phyloP scores from a whole-genome alignment of 2,797 vertebrate species.

The Ciconia nigra region DNA sequence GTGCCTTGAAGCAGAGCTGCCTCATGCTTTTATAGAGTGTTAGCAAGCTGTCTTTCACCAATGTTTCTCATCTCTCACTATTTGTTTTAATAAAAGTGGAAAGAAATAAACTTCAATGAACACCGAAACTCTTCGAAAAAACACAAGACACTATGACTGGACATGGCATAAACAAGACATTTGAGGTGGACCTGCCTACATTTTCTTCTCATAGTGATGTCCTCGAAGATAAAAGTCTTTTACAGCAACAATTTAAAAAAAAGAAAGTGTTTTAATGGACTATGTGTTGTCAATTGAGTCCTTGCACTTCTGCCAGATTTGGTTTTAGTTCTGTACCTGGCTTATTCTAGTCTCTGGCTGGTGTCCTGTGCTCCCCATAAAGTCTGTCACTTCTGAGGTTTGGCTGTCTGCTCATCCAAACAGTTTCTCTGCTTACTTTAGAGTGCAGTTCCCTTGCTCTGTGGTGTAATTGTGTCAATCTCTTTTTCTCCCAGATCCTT shows the following conservation, averaged over 20 bases:
- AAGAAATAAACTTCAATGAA: neutral
- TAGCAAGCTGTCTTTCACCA: neutral
- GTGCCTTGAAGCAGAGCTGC: neutral
- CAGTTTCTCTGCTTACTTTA: neutral
- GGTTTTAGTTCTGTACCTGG: neutral
- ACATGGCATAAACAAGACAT: neutral
- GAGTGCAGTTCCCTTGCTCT: neutral
- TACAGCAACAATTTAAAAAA: neutral
- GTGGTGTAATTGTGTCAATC: neutral
- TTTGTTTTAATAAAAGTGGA: neutral
- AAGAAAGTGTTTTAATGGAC: neutral
- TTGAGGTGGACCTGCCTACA: neutral
- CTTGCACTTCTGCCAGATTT: neutral
- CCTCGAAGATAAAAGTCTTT: neutral
- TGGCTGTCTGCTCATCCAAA: neutral
- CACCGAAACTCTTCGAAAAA: neutral
- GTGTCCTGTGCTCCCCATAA: neutral
- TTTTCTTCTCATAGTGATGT: neutral
- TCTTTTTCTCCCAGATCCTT: neutral
- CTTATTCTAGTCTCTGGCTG: neutral
- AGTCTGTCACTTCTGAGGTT: neutral
- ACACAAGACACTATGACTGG: rapidly evolving
- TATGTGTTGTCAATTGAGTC: neutral
- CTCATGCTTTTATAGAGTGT: neutral
- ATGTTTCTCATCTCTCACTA: neutral